Evolutionary conservation across 2,797 vertebrate species (phyloP).

Genomic region (Lindbergichthys nudifrons): DNA sequence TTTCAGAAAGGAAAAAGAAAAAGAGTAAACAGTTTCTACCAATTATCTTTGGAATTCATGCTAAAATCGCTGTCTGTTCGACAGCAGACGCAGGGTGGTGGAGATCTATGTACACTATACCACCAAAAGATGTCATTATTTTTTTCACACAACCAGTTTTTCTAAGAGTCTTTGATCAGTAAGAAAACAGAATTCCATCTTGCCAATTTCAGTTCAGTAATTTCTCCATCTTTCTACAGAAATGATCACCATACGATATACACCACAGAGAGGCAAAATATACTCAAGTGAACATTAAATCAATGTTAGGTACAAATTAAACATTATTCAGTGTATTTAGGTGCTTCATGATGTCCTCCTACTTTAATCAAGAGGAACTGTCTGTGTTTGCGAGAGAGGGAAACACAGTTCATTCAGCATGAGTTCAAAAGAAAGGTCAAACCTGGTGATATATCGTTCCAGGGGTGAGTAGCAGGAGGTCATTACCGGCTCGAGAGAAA

Average conservation of each 20-base stretch:
- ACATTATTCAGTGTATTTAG: slow-evolving; percentile 76
- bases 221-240: slow-evolving; percentile 83
- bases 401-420: slow-evolving; percentile 75
- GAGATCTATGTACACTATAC: slow-evolving; percentile 86
- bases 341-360: slow-evolving; percentile 67
- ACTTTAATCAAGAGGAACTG: slow-evolving; percentile 60
- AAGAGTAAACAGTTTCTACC: slow-evolving; percentile 87
- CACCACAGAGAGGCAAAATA: slow-evolving; percentile 85
- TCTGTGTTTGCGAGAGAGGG: slow-evolving; percentile 61
- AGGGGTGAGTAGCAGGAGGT: slow-evolving; percentile 66
- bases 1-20: slow-evolving; percentile 72
- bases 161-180: slow-evolving; percentile 72
- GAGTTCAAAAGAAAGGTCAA: slow-evolving; percentile 78
- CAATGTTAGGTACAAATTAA: slow-evolving; percentile 82
- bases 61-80: slow-evolving; percentile 81
- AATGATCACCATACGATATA: slow-evolving; percentile 83
- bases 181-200: slow-evolving; percentile 59
- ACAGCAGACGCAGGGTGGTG: slow-evolving; percentile 77
- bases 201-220: slow-evolving; percentile 75
- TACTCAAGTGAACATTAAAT: slow-evolving; percentile 85
- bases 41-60: slow-evolving; percentile 90
- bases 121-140: slow-evolving; percentile 72
- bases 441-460: slow-evolving; percentile 71
- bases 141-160: slow-evolving; percentile 79
- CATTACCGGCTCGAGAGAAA: slow-evolving; percentile 56